Base-by-base conservation (phyloP, 1,140 invertebrate species). In the Nasonia longicornis region DNA sequence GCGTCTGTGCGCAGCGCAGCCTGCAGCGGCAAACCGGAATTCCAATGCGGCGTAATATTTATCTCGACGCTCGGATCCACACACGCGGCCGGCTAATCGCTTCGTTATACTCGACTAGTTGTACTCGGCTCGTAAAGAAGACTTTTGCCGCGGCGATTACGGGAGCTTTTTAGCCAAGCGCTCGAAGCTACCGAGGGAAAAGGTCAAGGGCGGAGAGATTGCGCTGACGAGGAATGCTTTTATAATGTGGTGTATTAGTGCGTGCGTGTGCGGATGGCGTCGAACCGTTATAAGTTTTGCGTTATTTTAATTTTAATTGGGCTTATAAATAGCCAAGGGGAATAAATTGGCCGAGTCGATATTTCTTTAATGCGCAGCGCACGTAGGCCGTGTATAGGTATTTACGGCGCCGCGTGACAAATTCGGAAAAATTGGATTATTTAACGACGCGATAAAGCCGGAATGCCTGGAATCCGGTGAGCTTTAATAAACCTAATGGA, bases 401-500 rank as follows among this genome's bases (percentile, higher is more conserved):
- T 58, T n/a, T 58, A n/a, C 20, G 52, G 52, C 20, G 20, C 52
- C 52, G 6, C 3, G 52, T 58, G 52, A 58, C 52, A 58, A n/a
- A 58, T 58, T 58, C 52, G 16, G 52, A 58, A 58, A 58, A 58
- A 58, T 58, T 58, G 20, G 52, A 58, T 58, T 58, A 58, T 58
- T 58, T 58, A n/a, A 58, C 52, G 52, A 20, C 52, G 20, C 52
- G 52, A 58, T 58, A n/a, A 58, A 58, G 52, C 20, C 3, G 52
- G 52, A 58, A 58, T 58, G 52, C 20, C 16, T 58, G 52, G 16
- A n/a, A 58, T 52, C 12, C 4, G 48, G 48, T 4, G 52, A 58
- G 52, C 52, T 58, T 58, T 58, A 58, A 58, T 58, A 58, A 58
- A 58, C 52, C 20, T 58, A 58, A 58, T 58, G 52, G 52, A 58